Conservation (phyloP, 2,113 vertebrate species). For the Piaya cayana region DNA sequence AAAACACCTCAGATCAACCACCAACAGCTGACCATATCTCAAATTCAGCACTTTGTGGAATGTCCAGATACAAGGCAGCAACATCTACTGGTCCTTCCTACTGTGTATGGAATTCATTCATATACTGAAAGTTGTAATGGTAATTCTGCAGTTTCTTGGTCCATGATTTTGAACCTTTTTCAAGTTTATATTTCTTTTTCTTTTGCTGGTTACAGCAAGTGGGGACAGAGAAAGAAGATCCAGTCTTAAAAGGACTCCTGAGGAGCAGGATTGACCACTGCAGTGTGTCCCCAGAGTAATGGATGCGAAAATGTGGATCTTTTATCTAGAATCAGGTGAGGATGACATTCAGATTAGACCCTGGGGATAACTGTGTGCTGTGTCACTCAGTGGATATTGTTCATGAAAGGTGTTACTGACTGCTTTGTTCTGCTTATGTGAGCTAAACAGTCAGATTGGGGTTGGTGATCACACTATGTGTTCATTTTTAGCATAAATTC, state of each 20-base stretch:
- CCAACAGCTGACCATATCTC: neutral
- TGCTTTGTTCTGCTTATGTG: neutral
- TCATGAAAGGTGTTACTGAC: neutral
- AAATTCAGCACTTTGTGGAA: neutral
- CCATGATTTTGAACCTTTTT: neutral
- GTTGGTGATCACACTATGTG: neutral
- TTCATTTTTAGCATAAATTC: slow-evolving; percentile 15
- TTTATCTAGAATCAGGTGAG: neutral
- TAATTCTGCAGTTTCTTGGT: neutral
- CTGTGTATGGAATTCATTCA: neutral
- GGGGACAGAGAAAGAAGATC: neutral
- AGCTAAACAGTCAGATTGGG: neutral
- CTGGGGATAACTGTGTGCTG: neutral
- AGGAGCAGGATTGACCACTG: neutral
- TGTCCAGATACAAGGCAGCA: neutral
- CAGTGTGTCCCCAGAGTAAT: neutral
- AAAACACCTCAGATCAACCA: neutral
- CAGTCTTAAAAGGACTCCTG: neutral
- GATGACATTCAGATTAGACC: neutral
- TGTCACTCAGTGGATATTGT: neutral
- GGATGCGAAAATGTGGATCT: neutral
- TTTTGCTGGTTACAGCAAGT: neutral
- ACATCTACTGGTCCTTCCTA: neutral
- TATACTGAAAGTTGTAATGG: neutral
- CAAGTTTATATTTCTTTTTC: neutral